phyloP scores from a whole-genome alignment of 2,797 vertebrate species.

The Acestrorhynchus altus region DNA sequence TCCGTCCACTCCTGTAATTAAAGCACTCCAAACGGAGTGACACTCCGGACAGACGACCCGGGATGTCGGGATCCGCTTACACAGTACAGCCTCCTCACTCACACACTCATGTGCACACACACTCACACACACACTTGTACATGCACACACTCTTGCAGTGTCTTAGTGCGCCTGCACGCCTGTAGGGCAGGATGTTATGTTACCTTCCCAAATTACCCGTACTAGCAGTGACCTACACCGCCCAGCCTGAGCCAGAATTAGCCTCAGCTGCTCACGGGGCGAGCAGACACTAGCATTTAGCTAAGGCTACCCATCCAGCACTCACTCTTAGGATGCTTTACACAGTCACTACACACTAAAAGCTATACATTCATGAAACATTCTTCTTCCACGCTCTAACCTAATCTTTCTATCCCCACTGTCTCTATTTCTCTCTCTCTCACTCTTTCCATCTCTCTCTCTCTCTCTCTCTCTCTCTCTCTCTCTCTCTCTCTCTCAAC shows the following conservation, averaged over 20 bases:
- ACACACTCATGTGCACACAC: slow-evolving; percentile 44
- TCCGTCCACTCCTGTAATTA: slow-evolving; percentile 52
- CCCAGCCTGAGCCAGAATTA: not conserved
- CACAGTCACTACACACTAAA: not conserved
- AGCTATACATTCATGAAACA: not conserved
- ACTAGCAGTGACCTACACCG: not conserved
- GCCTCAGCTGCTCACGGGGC: not conserved
- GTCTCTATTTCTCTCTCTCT: too few species aligned
- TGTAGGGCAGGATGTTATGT: slow-evolving; percentile 7
- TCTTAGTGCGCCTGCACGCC: not conserved
- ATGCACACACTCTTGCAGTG: slow-evolving; percentile 20
- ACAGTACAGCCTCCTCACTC: slow-evolving; percentile 52
- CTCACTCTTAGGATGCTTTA: not conserved
- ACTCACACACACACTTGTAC: slow-evolving; percentile 8
- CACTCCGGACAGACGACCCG: slow-evolving; percentile 65
- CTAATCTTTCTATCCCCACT: not conserved
- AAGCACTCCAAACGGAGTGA: slow-evolving; percentile 41
- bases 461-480: too few species aligned
- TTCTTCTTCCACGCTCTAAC: not conserved
- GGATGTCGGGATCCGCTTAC: slow-evolving; percentile 63
- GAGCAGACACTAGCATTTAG: not conserved
- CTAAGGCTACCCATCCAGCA: not conserved
- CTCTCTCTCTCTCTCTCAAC: too few species aligned
- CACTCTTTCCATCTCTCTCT: too few species aligned
- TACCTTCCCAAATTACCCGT: slow-evolving; percentile 32